phyloP scores from a whole-genome alignment of 2,113 vertebrate genomes.

The Stercorarius parasiticus region DNA sequence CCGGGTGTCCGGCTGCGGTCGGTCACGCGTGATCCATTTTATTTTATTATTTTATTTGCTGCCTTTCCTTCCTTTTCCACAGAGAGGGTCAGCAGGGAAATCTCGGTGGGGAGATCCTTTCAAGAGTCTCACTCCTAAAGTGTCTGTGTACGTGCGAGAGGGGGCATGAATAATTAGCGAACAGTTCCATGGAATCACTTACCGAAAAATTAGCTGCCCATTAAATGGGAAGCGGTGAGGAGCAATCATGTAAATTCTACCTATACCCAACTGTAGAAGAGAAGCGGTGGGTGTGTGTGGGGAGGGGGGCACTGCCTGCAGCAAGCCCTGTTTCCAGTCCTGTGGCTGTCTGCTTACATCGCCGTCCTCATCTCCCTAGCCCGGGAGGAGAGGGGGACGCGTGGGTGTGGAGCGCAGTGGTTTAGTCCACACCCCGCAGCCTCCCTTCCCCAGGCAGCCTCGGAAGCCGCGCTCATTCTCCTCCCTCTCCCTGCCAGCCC shows the following conservation, averaged over 20 bases:
- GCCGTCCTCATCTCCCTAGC: neutral
- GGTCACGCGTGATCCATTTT: neutral
- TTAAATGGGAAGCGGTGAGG: slow-evolving; percentile 43
- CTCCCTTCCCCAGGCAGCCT: slow-evolving; percentile 34
- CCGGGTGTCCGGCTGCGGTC: neutral
- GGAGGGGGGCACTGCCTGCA: neutral
- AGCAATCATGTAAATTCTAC: slow-evolving; percentile 34
- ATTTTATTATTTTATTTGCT: neutral
- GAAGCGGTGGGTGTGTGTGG: neutral
- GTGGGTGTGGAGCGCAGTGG: slow-evolving; percentile 60
- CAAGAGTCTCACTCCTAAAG: neutral
- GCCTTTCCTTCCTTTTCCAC: neutral
- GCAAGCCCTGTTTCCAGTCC: neutral
- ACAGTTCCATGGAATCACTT: slow-evolving; percentile 65
- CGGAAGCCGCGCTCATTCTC: slow-evolving; percentile 49
- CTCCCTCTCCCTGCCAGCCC: slow-evolving; percentile 50
- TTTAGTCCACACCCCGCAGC: slow-evolving; percentile 50
- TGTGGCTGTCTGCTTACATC: neutral
- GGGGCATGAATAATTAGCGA: slow-evolving; percentile 55
- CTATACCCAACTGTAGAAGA: slow-evolving; percentile 5
- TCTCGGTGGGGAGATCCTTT: neutral
- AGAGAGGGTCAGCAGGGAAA: neutral
- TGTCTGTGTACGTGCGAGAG: neutral
- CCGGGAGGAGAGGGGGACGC: neutral
- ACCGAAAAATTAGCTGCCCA: slow-evolving; percentile 73